Base-by-base conservation (phyloP, 2,113 vertebrate species). In the Colossoma macropomum region DNA sequence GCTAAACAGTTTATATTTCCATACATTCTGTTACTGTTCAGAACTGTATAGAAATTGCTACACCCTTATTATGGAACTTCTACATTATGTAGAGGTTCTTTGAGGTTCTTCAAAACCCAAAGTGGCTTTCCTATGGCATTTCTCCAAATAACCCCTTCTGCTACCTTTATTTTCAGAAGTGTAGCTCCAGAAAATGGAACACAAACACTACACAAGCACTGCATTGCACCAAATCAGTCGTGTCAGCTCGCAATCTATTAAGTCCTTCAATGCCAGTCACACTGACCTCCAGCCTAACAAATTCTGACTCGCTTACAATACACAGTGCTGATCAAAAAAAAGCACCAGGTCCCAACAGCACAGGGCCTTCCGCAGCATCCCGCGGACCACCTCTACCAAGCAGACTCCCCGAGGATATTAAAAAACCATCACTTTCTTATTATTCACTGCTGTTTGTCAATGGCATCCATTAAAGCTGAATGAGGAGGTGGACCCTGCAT, bases 391-490 rank as follows among this genome's bases (percentile, higher is more conserved):
- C 75, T 63, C 76, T n/a, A 41, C 72, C 45, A 75, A 75, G 65
- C 17, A 38, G 50, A 23, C 72, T 80, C 84, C 75, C 84, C 60
- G 23, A 80, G 80, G 81, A 82, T 83, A 83, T 79, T 82, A 81
- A 79, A 83, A 82, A 78, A 85, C 28, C 70, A 77, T 75, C 84
- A 86, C 60, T 75, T 79, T 82, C 85, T 86, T 82, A 91, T 93
- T 93, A 94, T 92, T 92, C 90, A 86, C 87, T 85, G 69, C 85
- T 77, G 89, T 91, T 91, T 90, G 93, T 93, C 93, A 92, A 91
- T 93, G 89, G 89, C 90, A 90, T 90, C 91, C 90, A 90, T 91
- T 91, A 90, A 85, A 89, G 87, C 88, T 63, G 78, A 92, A 93
- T 92, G 91, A 93, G 92, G 91, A 89, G 60, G 90, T 83, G 45